Evolutionary conservation across 2,888 invertebrate species (phyloP), one percentile per base, ranked within the genome.

Genomic region (Meloe dianella): DNA sequence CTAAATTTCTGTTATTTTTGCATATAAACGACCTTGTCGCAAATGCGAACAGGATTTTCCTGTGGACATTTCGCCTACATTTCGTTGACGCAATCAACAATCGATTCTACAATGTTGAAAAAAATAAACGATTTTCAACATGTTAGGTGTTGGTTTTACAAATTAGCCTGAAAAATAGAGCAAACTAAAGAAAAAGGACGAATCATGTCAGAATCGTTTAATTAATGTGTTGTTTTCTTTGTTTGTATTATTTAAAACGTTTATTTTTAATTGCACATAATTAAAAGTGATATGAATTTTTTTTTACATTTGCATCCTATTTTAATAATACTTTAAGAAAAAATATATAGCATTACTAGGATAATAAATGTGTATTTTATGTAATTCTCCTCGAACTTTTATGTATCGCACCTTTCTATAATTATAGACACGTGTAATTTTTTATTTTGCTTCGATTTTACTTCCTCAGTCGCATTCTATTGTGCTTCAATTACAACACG

Each of bases 301-400:
- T 12, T 12, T 3, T 27, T 3, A 14, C 14, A 35, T 35, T 35
- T 4, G 35, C 12, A 35, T 35, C 14, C 35, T 10, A 35, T 17
- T 41, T 41, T 41, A 41, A 41, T 41, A 17, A 41, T 17, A 41
- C 7, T 27, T 27, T 27, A 3, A 2, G 4, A 3, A 32, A 32
- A 32, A 32, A 32, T 32, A 1, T 3, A 22, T 10, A 51, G 9
- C 9, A 51, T 17, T 22, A 9, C 6, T 51, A 51, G 2, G 22
- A 20, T 22, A 41, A 41, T 41, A n/a, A 41, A 1, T 4, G 12
- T 3, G 12, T 8, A 51, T 51, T 51, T 51, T 51, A 51, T 51
- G 10, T 51, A 51, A 51, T 22, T 51, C 20, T 20, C 47, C 47
- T 51, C 47, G 47, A 51, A 51, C 20, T 51, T 51, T 51, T 51